Percentiles rank a stretch among this genome's conserved stretches.
phyloP scores from a whole-genome alignment of 1,140 invertebrate species.

The Linepithema humile region DNA sequence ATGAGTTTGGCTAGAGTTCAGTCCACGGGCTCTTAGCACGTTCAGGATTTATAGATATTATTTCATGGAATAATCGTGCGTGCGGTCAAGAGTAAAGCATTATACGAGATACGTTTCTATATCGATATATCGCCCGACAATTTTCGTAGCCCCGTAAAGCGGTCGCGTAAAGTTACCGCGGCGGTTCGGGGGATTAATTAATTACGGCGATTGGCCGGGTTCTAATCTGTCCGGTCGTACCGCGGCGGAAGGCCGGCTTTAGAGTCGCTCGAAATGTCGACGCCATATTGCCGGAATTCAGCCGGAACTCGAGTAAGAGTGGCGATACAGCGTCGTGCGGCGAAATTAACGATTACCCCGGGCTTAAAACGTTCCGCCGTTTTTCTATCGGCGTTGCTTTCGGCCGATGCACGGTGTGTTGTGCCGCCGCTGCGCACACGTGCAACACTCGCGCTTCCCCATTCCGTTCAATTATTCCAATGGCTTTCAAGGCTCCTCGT shows the following conservation, averaged over 20 bases:
- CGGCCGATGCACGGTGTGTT: background rate
- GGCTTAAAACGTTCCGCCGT: conserved; percentile 48
- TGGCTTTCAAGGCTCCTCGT: conserved; percentile 55
- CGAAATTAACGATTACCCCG: conserved; percentile 49
- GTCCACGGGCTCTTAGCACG: too few relatives aligned
- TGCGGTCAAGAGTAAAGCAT: background rate
- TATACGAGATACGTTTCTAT: background rate
- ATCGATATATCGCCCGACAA: conserved; percentile 16
- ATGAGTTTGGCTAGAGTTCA: background rate
- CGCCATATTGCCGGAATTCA: conserved; percentile 34
- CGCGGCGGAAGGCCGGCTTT: conserved; percentile 3
- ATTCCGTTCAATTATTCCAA: conserved; percentile 58
- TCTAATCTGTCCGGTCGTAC: background rate
- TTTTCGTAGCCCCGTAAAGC: conserved; percentile 33
- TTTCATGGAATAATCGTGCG: background rate
- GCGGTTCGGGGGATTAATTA: conserved; percentile 38
- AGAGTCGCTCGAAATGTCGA: conserved; percentile 33
- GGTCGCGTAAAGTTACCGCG: conserved; percentile 40
- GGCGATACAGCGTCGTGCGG: conserved; percentile 14
- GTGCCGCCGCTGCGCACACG: background rate
- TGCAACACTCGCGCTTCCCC: background rate
- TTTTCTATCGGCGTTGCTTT: conserved; percentile 45
- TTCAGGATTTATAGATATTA: conserved; percentile 21
- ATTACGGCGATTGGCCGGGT: conserved; percentile 29
- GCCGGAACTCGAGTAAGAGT: conserved; percentile 27